Conservation (phyloP, 2,113 vertebrate genomes). For the Tiliqua scincoides region DNA sequence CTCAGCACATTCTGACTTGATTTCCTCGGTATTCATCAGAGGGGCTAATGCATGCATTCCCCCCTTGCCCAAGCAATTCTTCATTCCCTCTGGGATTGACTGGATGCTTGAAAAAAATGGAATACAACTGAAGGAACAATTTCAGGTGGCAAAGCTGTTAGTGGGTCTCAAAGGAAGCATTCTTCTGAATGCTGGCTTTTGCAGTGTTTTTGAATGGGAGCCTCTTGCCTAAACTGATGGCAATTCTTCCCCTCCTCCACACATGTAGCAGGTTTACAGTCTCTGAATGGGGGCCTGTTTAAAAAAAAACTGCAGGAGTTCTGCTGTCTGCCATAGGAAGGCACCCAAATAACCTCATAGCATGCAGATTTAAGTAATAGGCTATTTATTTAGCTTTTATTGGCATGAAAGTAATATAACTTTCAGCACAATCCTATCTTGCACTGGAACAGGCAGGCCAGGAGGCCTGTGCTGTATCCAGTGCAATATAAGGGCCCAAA, state of each 20-base stretch:
- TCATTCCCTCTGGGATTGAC: neutral
- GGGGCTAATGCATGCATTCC: slow-evolving; percentile 19
- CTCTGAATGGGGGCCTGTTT: too few species aligned
- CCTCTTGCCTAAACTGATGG: neutral
- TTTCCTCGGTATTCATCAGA: slow-evolving; percentile 45
- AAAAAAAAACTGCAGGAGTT: too few species aligned
- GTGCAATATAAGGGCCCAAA: too few species aligned
- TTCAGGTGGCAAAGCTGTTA: neutral
- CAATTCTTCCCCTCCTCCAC: neutral
- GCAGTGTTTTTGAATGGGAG: neutral
- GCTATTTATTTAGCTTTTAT: too few species aligned
- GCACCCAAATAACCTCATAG: too few species aligned
- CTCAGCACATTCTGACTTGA: neutral
- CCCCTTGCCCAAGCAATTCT: slow-evolving; percentile 7
- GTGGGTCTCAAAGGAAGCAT: neutral
- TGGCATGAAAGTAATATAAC: too few species aligned
- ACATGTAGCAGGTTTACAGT: too few species aligned
- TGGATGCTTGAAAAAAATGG: slow-evolving; percentile 38
- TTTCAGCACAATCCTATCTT: too few species aligned
- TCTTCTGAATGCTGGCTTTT: neutral
- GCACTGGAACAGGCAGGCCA: too few species aligned
- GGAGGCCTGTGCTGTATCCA: too few species aligned
- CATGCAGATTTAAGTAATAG: too few species aligned
- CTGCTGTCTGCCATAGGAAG: too few species aligned
- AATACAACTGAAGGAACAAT: neutral